phyloP scores from a whole-genome alignment of 1,140 invertebrate genomes.

The Limonius californicus region DNA sequence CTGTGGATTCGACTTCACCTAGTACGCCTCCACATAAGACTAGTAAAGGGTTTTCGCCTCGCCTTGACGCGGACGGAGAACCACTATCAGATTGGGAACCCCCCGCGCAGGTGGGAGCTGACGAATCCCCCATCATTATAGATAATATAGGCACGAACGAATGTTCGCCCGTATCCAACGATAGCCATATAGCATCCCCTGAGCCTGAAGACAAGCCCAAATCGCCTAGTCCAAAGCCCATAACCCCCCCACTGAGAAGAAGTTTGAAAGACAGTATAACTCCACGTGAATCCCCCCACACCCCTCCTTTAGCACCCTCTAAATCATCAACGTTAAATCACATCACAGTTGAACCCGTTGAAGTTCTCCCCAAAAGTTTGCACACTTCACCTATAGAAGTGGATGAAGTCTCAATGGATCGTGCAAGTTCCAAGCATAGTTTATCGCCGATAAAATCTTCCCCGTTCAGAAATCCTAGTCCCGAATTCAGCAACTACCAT shows the following conservation, averaged over 20 bases:
- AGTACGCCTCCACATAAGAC: conserved; percentile 23
- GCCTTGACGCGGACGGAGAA: conserved; percentile 30
- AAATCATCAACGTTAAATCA: neutral
- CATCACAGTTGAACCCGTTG: neutral
- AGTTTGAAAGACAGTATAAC: conserved; percentile 20
- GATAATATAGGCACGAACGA: conserved; percentile 33
- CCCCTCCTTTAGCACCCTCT: conserved; percentile 31
- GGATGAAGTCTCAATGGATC: neutral
- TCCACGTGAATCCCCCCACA: conserved; percentile 41
- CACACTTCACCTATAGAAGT: neutral
- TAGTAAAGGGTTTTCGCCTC: conserved; percentile 25
- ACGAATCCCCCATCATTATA: conserved; percentile 16
- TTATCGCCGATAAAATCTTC: conserved; percentile 32
- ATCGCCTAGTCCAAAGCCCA: conserved; percentile 44
- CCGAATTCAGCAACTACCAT: conserved; percentile 30
- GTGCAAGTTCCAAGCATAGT: neutral
- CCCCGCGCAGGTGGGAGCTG: neutral
- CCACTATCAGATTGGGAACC: conserved; percentile 51
- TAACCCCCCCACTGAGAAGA: conserved; percentile 50
- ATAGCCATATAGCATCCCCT: conserved; percentile 42
- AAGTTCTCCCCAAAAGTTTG: neutral
- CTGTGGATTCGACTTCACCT: conserved; percentile 34
- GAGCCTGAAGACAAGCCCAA: conserved; percentile 44
- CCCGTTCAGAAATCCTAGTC: conserved; percentile 38
- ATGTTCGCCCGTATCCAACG: conserved; percentile 44